Conservation (phyloP, 2,113 vertebrate genomes). For the Odontophorus gujanensis region DNA sequence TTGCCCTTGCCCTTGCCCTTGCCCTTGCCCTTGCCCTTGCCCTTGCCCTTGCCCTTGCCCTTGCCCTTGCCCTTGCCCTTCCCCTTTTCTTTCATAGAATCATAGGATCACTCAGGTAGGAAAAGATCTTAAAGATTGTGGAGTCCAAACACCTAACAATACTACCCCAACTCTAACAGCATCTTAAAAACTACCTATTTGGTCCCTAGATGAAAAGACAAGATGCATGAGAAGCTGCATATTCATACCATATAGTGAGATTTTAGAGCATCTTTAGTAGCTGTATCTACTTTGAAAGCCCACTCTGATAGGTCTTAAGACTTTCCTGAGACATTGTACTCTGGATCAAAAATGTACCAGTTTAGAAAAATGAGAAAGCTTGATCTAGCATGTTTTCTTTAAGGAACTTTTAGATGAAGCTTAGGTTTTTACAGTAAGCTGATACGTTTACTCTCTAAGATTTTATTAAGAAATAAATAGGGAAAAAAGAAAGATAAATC, state of each 20-base stretch:
- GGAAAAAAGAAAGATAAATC: not conserved
- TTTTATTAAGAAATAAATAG: not conserved
- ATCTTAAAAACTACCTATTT: not conserved
- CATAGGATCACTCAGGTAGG: too few species aligned
- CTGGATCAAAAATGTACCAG: accelerated
- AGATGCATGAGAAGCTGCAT: not conserved
- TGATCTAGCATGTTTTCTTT: not conserved
- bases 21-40: not conserved
- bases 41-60: not conserved
- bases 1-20: not conserved
- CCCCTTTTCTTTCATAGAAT: too few species aligned
- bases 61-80: not conserved
- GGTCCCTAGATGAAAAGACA: not conserved
- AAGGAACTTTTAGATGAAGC: not conserved
- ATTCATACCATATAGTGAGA: not conserved
- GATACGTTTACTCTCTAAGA: not conserved
- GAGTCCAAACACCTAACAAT: too few species aligned
- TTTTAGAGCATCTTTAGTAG: not conserved
- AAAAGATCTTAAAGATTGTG: too few species aligned
- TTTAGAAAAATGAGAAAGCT: not conserved
- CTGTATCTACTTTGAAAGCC: not conserved
- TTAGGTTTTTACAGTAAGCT: not conserved
- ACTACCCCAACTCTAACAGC: not conserved
- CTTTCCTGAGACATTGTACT: not conserved
- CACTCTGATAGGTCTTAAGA: not conserved